Evolutionary conservation across 2,888 invertebrate species (phyloP), one percentile per base, ranked within the genome.

Genomic region (Marronus borbonicus): DNA sequence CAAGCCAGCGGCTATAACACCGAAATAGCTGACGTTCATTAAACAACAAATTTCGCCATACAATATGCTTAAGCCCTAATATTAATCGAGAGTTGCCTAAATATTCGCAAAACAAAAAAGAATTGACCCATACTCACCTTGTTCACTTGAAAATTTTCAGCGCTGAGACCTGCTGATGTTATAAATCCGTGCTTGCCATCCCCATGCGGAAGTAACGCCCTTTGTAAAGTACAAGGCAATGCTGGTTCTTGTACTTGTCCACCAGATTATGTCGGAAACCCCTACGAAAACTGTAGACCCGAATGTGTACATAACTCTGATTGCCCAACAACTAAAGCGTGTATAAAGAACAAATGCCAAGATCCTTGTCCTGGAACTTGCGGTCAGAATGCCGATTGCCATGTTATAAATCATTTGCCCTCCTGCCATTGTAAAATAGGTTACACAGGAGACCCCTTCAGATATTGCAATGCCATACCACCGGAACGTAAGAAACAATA

Each of bases 181-280:
- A 87, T 90, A 82, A 91, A 90, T 81, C 94, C 92, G 39, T 94
- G 94, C 83, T 89, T 90, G 50, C 94, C 94, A 20, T 93, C 93
- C 17, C 94, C 94, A 39, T 91, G 91, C 85, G 91, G 91, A 77
- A 86, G 90, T 50, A 94, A 95, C 87, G 94, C 95, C n/a, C 90
- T 92, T 82, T 95, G 95, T 86, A 91, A 91, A 86, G 93, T 93
- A 85, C 92, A 93, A 88, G 93, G 93, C 82, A 92, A 91, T 78
- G 94, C 93, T 58, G 94, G 94, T 80, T 92, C 94, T 64, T 95
- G 95, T 85, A 91, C 92, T 82, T 94, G 94, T 86, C 87, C 92
- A 77, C 90, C 92, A 5, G 93, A 93, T 81, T 93, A 93, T 87
- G 91, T 93, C 83, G 95, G 96, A 82, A 94, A 95, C 86, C 95